Evolutionary conservation across 2,113 vertebrate species (phyloP), one percentile per base, ranked within the genome.

Genomic region (Brachyhypopomus gauderio): DNA sequence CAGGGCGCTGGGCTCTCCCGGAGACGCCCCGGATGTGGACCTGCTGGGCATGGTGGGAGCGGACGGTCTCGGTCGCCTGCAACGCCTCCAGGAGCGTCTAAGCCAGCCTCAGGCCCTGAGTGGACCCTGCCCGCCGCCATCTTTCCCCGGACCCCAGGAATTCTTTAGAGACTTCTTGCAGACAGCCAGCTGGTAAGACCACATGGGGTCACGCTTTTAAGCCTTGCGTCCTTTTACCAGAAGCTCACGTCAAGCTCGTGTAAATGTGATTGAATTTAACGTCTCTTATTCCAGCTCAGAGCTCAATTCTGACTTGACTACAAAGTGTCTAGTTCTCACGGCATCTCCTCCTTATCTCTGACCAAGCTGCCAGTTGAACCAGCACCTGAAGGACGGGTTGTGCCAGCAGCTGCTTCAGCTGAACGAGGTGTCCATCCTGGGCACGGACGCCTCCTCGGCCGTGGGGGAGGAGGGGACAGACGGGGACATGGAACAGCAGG

Each of bases 111-210:
- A 96, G n/a, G 95, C 93, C 83, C 93, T 97, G n/a, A 92, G 89
- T 9, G 97, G 97, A 0, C 98, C 98, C 14, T 99, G 98, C 80
- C 96, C 97, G 41, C 96, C 97, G 6, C 97, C 98, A 2, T 95
- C 96, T 0, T 99, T 99, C 88, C 95, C 97, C 17, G 97, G 96
- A 6, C 96, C 96, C 88, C 97, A 99, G 84, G 95, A 96, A 70
- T 99, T 99, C 92, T 99, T 99, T 93, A 94, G 90, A 88, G 94
- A 98, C 85, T 97, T 98, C 87, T 93, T 99, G 81, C 92, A 97
- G 88, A 92, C 95, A 0, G 97, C 97, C 19, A 96, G 95, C 93
- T 98, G 96, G 98, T 99, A 83, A 92, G 93, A 67, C 1, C 0
- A 22, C 2, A 6, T 0, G 2, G 58, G 4, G 19, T 77, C 11